Percentiles rank a stretch among this genome's conserved stretches.
These are phyloP conservation scores for Nesidiocoris tenuis DNA, from an alignment of 2,888 invertebrate genomes.

Conservation along the genomic window DNA sequence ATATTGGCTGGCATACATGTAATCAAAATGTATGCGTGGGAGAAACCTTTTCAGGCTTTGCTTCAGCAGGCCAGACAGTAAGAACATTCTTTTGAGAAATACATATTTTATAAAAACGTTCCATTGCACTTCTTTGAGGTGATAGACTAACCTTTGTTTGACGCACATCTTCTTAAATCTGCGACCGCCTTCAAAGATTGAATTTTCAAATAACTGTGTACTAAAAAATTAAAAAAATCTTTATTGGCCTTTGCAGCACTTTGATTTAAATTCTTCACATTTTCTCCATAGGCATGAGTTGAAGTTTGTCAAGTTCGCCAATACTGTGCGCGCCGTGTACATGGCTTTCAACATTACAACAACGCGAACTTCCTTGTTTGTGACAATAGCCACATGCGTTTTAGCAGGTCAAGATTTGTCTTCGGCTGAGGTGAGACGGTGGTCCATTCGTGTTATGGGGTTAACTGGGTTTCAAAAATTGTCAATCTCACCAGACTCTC, in stretches of 20 bases:
- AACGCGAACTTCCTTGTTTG: conserved; percentile 68
- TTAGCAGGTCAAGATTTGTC: conserved; percentile 46
- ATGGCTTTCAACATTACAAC: conserved; percentile 67
- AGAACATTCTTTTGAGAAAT: conserved; percentile 46
- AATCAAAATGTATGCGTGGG: conserved; percentile 87
- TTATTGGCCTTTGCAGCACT: too few species aligned
- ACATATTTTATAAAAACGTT: too few species aligned
- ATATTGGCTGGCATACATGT: conserved; percentile 90
- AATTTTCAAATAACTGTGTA: too few species aligned
- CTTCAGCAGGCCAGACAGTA: conserved; percentile 69
- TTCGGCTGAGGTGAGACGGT: conserved; percentile 49
- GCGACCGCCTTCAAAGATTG: too few species aligned
- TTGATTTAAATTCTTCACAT: too few species aligned
- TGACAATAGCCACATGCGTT: conserved; percentile 65
- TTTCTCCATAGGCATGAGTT: conserved; percentile 56
- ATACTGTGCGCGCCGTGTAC: conserved; percentile 62
- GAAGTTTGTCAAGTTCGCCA: conserved; percentile 62
- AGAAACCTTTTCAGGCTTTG: conserved; percentile 70
- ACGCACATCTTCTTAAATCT: too few species aligned
- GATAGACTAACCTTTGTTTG: too few species aligned
- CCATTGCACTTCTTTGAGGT: too few species aligned
- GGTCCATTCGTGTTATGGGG: too few species aligned
- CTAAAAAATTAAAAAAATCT: too few species aligned
- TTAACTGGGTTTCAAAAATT: too few species aligned
- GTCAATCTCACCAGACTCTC: too few species aligned